phyloP scores from a whole-genome alignment of 2,797 vertebrate species.

The Mus minutoides region DNA sequence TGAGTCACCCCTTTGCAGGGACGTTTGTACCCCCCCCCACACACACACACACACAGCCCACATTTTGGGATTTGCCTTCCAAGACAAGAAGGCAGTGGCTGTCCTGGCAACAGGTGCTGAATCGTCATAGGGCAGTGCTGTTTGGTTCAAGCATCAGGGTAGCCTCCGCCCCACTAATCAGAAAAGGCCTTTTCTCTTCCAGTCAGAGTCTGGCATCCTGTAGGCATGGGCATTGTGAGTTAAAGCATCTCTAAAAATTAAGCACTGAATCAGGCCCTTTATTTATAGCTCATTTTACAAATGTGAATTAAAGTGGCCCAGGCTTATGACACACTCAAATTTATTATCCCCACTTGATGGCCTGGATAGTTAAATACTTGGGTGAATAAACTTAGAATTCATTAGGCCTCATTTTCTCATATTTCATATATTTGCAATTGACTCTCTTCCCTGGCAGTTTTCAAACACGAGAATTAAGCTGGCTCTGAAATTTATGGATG shows the following conservation, averaged over 20 bases:
- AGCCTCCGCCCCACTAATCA: background rate
- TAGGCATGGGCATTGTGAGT: slow-evolving; percentile 34
- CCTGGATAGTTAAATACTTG: slow-evolving; percentile 79
- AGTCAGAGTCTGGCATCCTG: background rate
- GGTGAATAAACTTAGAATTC: slow-evolving; percentile 82
- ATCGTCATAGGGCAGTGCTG: background rate
- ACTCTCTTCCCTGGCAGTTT: slow-evolving; percentile 79
- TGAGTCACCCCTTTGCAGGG: background rate
- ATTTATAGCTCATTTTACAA: slow-evolving; percentile 80
- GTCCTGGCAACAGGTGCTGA: background rate
- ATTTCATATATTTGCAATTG: slow-evolving; percentile 83
- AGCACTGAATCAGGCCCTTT: slow-evolving; percentile 66
- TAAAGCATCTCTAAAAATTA: slow-evolving; percentile 72
- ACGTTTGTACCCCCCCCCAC: background rate
- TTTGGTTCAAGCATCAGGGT: background rate
- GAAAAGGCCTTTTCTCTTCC: background rate
- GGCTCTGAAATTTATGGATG: slow-evolving; percentile 82
- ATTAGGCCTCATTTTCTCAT: slow-evolving; percentile 85
- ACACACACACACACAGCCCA: too few species aligned
- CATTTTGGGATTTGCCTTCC: slow-evolving; percentile 12
- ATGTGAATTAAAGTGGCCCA: slow-evolving; percentile 84
- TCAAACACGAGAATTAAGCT: slow-evolving; percentile 84
- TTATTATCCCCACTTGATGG: slow-evolving; percentile 83
- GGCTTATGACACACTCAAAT: slow-evolving; percentile 82
- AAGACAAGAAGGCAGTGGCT: background rate